Evolutionary conservation across 2,888 invertebrate species (phyloP).

Genomic region (Leptopterna dolabrata): DNA sequence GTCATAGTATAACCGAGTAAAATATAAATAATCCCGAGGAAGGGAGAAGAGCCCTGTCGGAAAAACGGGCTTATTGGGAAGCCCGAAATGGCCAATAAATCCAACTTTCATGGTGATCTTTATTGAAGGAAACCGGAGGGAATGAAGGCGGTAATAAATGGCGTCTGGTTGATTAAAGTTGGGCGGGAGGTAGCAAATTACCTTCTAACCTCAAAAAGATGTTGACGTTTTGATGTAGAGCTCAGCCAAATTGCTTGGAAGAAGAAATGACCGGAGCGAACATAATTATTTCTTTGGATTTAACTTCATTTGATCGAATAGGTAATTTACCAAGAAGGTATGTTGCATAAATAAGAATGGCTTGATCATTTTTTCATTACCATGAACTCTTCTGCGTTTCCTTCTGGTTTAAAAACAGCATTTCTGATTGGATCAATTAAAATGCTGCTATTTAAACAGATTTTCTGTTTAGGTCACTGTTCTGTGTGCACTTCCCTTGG

Average conservation of each 20-base stretch:
- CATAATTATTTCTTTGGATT: background rate
- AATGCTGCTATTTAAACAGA: no score
- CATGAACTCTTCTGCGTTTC: no score
- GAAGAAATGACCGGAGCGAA: background rate
- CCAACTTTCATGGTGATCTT: constrained; percentile 7
- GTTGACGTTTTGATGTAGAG: background rate
- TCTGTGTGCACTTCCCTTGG: no score
- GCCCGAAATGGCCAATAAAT: background rate
- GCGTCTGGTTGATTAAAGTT: background rate
- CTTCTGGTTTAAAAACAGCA: no score
- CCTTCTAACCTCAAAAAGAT: constrained; percentile 2
- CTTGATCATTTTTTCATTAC: no score
- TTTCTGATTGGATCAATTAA: no score
- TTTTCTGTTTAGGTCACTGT: no score
- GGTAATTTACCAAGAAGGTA: no score
- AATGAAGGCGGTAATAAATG: constrained; percentile 5
- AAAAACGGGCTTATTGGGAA: constrained; percentile 7
- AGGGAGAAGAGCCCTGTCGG: background rate
- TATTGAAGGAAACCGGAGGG: background rate
- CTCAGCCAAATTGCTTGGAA: background rate
- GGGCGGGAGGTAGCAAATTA: background rate
- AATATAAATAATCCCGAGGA: constrained; percentile 11
- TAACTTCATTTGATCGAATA: no score
- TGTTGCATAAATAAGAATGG: no score
- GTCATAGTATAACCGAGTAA: background rate